Evolutionary conservation across 2,113 vertebrate genomes (phyloP).

Genomic region (Cebidichthys violaceus): DNA sequence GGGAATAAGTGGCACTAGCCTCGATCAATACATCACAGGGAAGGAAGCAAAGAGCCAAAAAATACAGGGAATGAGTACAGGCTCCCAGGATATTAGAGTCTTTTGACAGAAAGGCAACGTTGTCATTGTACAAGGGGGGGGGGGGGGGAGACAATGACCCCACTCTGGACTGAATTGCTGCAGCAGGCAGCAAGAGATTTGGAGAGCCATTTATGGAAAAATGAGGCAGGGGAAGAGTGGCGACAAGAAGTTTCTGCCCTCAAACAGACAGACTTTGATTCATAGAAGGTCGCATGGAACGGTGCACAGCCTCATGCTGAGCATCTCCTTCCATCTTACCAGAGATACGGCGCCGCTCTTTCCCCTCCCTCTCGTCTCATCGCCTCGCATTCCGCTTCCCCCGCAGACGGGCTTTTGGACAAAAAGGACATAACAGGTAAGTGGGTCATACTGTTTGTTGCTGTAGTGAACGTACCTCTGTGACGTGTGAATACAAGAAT

Average conservation of each 20-base stretch:
- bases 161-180: constrained; percentile 42
- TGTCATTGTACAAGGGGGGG: constrained; percentile 34
- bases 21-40: constrained; percentile 61
- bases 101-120: constrained; percentile 39
- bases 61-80: constrained; percentile 42
- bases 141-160: constrained; percentile 46
- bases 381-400: constrained; percentile 6
- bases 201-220: constrained; percentile 31
- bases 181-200: constrained; percentile 37
- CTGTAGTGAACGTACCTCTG: constrained; percentile 47
- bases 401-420: constrained; percentile 28
- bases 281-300: constrained; percentile 46
- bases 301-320: constrained; percentile 4
- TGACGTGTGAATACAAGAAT: constrained; percentile 51
- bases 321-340: neutral
- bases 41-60: constrained; percentile 28
- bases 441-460: constrained; percentile 71
- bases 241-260: constrained; percentile 42
- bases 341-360: neutral
- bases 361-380: neutral
- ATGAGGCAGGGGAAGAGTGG: constrained; percentile 8
- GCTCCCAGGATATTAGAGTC: constrained; percentile 46
- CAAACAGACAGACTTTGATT: constrained; percentile 55
- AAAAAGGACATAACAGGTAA: constrained; percentile 74
- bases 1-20: constrained; percentile 36